Evolutionary conservation across 2,113 vertebrate genomes (phyloP), one percentile per base, ranked within the genome.

Genomic region (Prionailurus viverrinus): DNA sequence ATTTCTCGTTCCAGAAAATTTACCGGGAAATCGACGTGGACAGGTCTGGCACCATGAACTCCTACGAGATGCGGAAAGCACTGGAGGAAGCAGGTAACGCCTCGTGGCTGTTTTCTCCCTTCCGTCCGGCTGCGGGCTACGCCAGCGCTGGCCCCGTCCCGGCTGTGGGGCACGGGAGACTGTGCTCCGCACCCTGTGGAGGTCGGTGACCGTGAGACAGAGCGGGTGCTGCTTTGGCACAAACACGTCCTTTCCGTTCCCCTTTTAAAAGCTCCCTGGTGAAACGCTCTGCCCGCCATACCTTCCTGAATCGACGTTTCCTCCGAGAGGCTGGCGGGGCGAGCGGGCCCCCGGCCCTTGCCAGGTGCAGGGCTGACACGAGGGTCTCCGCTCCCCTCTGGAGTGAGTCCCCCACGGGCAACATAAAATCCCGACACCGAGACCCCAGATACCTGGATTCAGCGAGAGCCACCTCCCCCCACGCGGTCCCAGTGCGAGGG

Each of bases 1-100:
- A 1, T 68, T 97, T 97, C 63, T 1, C 93, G 51, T 96, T 98
- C 5, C 93, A 99, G 99, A 99, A 98, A 98, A 99, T 99, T 97
- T 99, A 99, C 97, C 98, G 99, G 85, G 99, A 99, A 90, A 98
- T 99, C 4, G 99, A 99, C 21, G 98, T 98, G 68, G 99, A 99
- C 97, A 88, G n/a, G 63, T 99, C 99, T 0, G 99, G 99, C 11
- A 99, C 99, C 79, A 99, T 99, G 99, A 99, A 98, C 82, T 98
- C 99, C 0, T 99, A 99, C 0, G 99, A 99, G 98, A 99, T 99
- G 99, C 98, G 99, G 91, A 98, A 97, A 95, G 99, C 99, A 0
- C 91, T 99, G 85, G 98, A 99, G 97, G 51, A 85, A 97, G 99
- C 99, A 98, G 99, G 99, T 99, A 96, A 93, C 3, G 0, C 25